Evolutionary conservation across 2,113 vertebrate genomes (phyloP).

Genomic region (Poecilia latipinna): DNA sequence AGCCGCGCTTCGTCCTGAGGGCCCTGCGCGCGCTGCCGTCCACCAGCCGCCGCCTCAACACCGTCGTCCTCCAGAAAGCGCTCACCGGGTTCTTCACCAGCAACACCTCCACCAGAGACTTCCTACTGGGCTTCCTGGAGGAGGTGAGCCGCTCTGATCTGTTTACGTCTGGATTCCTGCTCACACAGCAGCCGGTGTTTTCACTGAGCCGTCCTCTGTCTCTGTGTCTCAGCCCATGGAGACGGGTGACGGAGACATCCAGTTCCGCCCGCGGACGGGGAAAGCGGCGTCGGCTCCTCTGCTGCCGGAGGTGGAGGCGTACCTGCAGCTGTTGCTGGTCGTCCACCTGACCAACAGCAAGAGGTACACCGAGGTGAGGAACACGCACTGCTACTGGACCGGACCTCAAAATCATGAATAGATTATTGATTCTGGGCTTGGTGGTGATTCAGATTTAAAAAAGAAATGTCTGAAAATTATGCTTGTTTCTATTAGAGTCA

Average conservation of each 20-base stretch:
- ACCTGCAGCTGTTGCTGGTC: conserved; percentile 93
- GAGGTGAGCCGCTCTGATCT: conserved; percentile 79
- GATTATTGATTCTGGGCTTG: too few species aligned
- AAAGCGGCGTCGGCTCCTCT: conserved; percentile 90
- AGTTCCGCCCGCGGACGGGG: conserved; percentile 91
- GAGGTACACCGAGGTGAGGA: conserved; percentile 86
- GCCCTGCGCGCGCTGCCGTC: conserved; percentile 92
- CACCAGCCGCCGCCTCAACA: conserved; percentile 93
- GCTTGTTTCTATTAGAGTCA: too few species aligned
- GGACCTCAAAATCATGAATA: too few species aligned
- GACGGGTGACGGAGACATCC: conserved; percentile 87
- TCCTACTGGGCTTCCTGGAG: conserved; percentile 90
- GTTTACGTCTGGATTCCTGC: too few species aligned
- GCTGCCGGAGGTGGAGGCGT: conserved; percentile 93
- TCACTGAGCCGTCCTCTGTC: neutral
- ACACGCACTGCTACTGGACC: neutral
- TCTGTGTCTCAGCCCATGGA: conserved; percentile 88
- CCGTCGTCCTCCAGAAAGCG: conserved; percentile 92
- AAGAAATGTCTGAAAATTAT: too few species aligned
- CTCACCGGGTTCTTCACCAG: conserved; percentile 92
- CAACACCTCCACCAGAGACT: conserved; percentile 85
- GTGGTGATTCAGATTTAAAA: too few species aligned
- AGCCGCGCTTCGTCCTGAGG: conserved; percentile 92
- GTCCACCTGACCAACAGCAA: conserved; percentile 95
- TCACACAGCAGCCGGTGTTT: neutral